Percentiles rank a stretch among this genome's conserved stretches.
phyloP scores from a whole-genome alignment of 2,888 invertebrate genomes.

The Sericinus montela region DNA sequence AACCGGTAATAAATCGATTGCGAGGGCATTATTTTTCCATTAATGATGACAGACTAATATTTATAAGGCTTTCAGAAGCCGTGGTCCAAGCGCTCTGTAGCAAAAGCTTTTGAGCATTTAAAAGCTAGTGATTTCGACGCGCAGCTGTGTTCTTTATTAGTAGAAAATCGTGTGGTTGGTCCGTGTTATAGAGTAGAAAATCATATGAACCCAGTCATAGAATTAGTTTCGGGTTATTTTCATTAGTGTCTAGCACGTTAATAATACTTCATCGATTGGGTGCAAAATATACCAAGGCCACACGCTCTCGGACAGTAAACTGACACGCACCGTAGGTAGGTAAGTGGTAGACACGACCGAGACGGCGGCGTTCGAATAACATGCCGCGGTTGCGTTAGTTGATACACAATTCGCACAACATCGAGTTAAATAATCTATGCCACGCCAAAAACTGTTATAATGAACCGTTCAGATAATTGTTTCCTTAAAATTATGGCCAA shows the following conservation, averaged over 20 bases:
- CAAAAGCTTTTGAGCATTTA: slow-evolving; percentile 46
- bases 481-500: too few species aligned
- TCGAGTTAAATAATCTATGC: background rate
- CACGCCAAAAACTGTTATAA: slow-evolving; percentile 7
- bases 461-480: background rate
- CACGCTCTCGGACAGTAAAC: slow-evolving; percentile 28
- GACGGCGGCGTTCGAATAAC: slow-evolving; percentile 45
- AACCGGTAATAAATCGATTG: slow-evolving; percentile 49
- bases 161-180: too few species aligned
- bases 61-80: slow-evolving; percentile 49
- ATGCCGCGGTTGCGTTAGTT: slow-evolving; percentile 44
- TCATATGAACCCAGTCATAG: background rate
- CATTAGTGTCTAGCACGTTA: too few species aligned
- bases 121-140: slow-evolving; percentile 51
- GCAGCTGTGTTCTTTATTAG: slow-evolving; percentile 43
- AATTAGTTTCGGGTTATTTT: too few species aligned
- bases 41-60: too few species aligned
- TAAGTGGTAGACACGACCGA: slow-evolving; percentile 49
- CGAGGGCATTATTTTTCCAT: slow-evolving; percentile 49
- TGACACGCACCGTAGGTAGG: slow-evolving; percentile 33
- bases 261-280: background rate
- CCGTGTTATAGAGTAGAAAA: too few species aligned
- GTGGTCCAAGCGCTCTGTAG: slow-evolving; percentile 42
- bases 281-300: slow-evolving; percentile 35
- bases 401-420: slow-evolving; percentile 23